These are phyloP conservation scores for Asarcornis scutulata DNA, from an alignment of 2,113 vertebrate species.

Conservation along the genomic window DNA sequence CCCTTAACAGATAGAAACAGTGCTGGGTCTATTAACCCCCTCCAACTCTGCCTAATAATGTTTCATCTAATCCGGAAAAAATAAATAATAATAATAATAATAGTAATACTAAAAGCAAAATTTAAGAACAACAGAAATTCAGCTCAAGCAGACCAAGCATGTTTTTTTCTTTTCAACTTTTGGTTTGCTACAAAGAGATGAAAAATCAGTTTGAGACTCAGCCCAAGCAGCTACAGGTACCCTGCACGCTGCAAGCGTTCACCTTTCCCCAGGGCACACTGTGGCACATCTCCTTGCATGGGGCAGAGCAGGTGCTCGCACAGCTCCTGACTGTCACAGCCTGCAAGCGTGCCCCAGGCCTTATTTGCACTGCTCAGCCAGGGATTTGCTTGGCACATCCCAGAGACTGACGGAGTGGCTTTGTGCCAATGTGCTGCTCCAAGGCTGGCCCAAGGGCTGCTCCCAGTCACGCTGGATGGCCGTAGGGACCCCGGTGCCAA, in stretches of 20 bases:
- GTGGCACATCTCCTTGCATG: neutral
- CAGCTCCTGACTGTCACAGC: neutral
- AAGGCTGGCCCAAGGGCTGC: neutral
- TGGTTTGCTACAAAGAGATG: neutral
- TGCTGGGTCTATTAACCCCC: neutral
- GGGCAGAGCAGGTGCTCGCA: neutral
- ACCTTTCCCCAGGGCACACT: neutral
- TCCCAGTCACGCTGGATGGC: neutral
- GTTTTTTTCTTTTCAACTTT: neutral
- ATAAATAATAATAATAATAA: neutral
- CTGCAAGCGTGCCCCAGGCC: neutral
- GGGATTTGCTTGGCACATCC: neutral
- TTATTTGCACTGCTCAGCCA: neutral
- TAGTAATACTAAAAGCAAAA: no score
- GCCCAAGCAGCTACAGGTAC: neutral
- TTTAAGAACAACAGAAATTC: neutral
- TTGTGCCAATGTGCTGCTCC: neutral
- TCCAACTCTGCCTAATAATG: neutral
- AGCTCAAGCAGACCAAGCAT: neutral
- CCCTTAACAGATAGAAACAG: neutral
- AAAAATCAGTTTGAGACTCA: neutral
- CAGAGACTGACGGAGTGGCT: neutral
- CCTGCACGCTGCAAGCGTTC: neutral
- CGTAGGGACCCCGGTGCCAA: neutral
- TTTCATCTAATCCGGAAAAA: neutral